Evolutionary conservation across 2,797 vertebrate species (phyloP), one percentile per base, ranked within the genome.

Genomic region (Fringilla coelebs): DNA sequence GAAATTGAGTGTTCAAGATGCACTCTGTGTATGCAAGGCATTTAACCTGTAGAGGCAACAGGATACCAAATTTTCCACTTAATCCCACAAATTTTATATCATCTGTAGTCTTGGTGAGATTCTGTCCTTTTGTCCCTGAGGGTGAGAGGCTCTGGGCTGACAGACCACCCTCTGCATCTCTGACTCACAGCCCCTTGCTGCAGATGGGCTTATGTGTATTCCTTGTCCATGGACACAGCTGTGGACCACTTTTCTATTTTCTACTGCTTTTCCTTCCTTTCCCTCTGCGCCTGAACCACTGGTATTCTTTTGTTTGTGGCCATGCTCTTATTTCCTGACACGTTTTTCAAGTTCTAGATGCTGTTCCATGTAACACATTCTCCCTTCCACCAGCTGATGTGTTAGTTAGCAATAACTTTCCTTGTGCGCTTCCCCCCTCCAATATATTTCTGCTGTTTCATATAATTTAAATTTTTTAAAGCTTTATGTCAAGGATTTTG

Each of bases 191-290:
- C 13, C 2, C 3, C 34, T 65, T 31, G 41, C 15, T 36, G 11
- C 0, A 0, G 4, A 28, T 40, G 28, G 60, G 13, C 1, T 75
- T 14, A 11, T 12, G 8, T 15, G 20, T 22, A 6, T 45, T 45
- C 45, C 15, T 75, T 25, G 38, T 43, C 36, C 41, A 14, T 4
- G 7, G 32, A 58, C 34, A 16, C 24, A 46, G n/a, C 7, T 71
- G 17, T 54, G 40, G 34, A 28, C 11, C 4, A 24, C 43, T 84
- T 67, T 51, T 28, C 8, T 36, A 3, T 49, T 70, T 31, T 10
- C 26, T 36, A 24, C 38, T 25, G 7, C 16, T 88, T 82, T 71
- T 49, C 10, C 19, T 8, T 54, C 46, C 6, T 18, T 63, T 52
- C 51, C 4, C 24, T 40, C 34, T 62, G 17, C 34, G 34, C 17